Base-by-base conservation (phyloP, 2,113 vertebrate genomes). In the Epinephelus moara region DNA sequence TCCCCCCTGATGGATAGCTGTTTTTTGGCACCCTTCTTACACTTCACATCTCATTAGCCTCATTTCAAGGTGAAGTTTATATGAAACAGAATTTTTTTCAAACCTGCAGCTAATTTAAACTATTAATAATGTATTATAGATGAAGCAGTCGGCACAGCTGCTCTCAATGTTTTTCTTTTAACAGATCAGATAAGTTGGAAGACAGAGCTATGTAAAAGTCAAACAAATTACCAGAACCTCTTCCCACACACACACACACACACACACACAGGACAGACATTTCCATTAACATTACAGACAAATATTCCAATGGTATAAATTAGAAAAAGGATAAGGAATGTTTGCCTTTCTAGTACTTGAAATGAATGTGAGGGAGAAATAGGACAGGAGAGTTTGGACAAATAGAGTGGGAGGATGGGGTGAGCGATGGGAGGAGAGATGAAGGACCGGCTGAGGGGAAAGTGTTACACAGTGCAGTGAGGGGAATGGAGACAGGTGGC, bases 401-500 rank as follows among this genome's bases (percentile, higher is more conserved):
- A 30, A 60, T 3, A 53, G 62, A 66, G 18, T 10, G 59, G n/a
- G 70, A 66, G 59, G 78, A 78, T 62, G 62, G 59, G 62, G 25
- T 37, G 70, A 70, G 33, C 56, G 72, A 79, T 23, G 49, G 56
- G 49, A 21, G 56, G 72, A 70, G 74, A 78, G 78, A 88, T 87
- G 73, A 81, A 82, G 79, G 55, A 69, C 30, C 63, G 62, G 84
- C 55, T 80, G 81, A 75, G 70, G 86, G 73, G 56, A 87, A 88
- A 84, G 89, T 77, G 80, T 87, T 85, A 49, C 60, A 79, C 69
- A 23, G 70, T 30, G 74, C 57, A 47, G 45, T 11, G 78, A 85
- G 59, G 80, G 67, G 66, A 75, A 81, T 75, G 82, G 78, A 88
- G 84, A 91, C 85, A 86, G 87, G 82, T 85, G 88, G 81, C 89